Conservation (phyloP, 2,797 vertebrate genomes). For the Fratercula arctica region DNA sequence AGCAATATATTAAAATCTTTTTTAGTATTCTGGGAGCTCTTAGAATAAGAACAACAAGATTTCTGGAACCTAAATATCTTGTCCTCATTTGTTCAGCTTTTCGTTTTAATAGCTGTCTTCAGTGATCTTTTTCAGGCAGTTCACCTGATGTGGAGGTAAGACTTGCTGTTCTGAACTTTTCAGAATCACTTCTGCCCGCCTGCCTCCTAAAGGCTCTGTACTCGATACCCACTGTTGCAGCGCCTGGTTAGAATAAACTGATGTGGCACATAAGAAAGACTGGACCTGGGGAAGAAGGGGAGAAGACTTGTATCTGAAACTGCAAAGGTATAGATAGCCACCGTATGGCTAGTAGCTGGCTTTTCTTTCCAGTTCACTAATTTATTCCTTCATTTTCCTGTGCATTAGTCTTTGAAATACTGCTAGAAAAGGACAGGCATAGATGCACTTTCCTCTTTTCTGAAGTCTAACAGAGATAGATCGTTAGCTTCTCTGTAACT, state of each 20-base stretch:
- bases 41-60: background rate
- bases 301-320: background rate
- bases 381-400: conserved; percentile 1
- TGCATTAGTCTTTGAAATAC: background rate
- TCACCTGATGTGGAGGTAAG: background rate
- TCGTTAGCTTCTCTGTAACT: conserved; percentile 34
- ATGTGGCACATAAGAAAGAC: background rate
- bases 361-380: background rate
- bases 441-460: background rate
- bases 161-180: background rate
- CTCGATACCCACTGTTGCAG: background rate
- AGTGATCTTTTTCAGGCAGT: background rate
- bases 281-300: background rate
- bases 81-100: background rate
- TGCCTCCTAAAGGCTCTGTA: background rate
- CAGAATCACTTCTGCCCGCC: background rate
- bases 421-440: background rate
- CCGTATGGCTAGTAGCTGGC: background rate
- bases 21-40: background rate
- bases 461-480: background rate
- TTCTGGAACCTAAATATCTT: background rate
- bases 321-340: background rate
- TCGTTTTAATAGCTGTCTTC: background rate
- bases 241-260: background rate
- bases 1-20: background rate